Conservation (phyloP, 2,113 vertebrate genomes). For the Clarias batrachus region DNA sequence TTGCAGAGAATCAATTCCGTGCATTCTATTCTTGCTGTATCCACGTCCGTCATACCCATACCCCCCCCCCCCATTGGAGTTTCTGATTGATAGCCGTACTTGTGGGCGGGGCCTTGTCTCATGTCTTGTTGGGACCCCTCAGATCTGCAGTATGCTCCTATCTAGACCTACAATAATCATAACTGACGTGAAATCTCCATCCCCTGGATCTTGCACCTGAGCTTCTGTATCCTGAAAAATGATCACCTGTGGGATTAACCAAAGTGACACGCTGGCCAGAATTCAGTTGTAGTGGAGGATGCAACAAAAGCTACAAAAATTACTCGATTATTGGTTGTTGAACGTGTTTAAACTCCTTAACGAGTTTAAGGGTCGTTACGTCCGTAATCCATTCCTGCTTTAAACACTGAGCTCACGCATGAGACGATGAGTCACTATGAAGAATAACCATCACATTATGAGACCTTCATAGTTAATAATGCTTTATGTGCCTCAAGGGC, state of each 20-base stretch:
- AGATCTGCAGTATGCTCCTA: neutral
- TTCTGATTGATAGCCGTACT: slow-evolving; percentile 9
- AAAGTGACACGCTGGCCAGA: neutral
- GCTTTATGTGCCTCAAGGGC: slow-evolving; percentile 61
- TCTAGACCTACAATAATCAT: neutral
- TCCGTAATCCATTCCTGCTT: neutral
- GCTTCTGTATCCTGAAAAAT: slow-evolving; percentile 34
- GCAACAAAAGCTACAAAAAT: neutral
- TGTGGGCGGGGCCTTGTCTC: neutral
- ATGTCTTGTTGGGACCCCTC: neutral
- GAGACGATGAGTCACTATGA: slow-evolving; percentile 46
- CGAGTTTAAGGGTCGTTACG: neutral
- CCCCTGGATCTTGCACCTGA: slow-evolving; percentile 22
- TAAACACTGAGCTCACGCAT: neutral
- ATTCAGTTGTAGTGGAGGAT: neutral
- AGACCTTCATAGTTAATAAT: slow-evolving; percentile 62
- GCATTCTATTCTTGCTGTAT: neutral
- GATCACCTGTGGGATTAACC: slow-evolving; percentile 9
- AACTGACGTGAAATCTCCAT: neutral
- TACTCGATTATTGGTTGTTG: neutral
- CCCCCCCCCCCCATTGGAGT: neutral
- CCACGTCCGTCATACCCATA: neutral
- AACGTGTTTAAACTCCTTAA: neutral
- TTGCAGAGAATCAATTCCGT: neutral
- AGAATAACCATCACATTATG: slow-evolving; percentile 57